These are phyloP conservation scores for Biston betularia DNA, from an alignment of 2,888 invertebrate species.

Conservation along the genomic window DNA sequence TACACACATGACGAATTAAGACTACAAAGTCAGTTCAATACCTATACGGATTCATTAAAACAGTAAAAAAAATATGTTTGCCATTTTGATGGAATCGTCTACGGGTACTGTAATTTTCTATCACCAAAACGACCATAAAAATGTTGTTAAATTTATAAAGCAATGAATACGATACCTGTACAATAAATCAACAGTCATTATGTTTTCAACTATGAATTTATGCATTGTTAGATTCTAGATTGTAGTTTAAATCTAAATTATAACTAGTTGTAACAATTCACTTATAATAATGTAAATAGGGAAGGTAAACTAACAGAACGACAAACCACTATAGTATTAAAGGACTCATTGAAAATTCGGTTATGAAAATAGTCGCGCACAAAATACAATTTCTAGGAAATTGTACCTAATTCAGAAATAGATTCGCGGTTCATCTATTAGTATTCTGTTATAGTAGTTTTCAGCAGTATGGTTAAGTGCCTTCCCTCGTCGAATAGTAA, in stretches of 20 bases:
- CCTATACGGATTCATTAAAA: no score
- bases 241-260: not conserved
- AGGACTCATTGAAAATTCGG: slow-evolving; percentile 57
- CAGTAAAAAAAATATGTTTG: no score
- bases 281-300: slow-evolving; percentile 24
- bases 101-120: no score
- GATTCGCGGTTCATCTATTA: not conserved
- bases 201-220: no score
- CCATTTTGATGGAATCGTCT: no score
- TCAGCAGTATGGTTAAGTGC: not conserved
- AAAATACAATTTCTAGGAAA: slow-evolving; percentile 2
- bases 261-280: not conserved
- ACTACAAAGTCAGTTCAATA: no score
- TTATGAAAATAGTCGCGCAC: slow-evolving; percentile 41
- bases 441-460: not conserved
- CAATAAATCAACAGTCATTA: no score
- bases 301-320: slow-evolving; percentile 16
- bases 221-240: not conserved
- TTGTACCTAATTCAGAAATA: not conserved
- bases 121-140: no score
- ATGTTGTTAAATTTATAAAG: no score
- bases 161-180: no score
- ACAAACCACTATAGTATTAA: slow-evolving; percentile 1
- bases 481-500: slow-evolving; percentile 15
- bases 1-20: no score